A percentile compares a stretch with the other conserved stretches of the same genome.
Evolutionary conservation across 1,140 invertebrate genomes (phyloP).

Genomic region (Trichomalopsis sarcophagae): DNA sequence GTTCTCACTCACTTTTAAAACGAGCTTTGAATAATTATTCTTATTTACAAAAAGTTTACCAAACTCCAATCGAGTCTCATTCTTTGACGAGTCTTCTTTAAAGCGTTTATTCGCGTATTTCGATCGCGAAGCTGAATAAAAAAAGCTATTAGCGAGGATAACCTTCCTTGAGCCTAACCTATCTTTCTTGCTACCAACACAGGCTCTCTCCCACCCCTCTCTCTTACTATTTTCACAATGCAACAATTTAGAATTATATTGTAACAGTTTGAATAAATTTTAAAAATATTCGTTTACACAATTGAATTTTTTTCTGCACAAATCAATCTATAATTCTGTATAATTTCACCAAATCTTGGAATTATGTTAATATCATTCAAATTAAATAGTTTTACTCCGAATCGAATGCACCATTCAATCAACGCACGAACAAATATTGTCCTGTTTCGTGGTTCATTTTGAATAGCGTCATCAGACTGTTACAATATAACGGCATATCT

Average conservation of each 20-base stretch:
- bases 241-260: neutral
- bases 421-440: neutral
- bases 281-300: neutral
- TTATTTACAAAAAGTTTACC: slow-evolving; percentile 15
- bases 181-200: neutral
- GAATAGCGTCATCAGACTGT: neutral
- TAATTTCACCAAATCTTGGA: too few relatives aligned
- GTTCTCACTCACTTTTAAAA: slow-evolving; percentile 14
- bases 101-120: slow-evolving; percentile 33
- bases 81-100: slow-evolving; percentile 39
- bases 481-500: slow-evolving; percentile 23
- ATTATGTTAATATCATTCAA: too few relatives aligned
- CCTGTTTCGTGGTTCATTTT: neutral
- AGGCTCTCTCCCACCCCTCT: neutral
- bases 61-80: slow-evolving; percentile 33
- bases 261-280: too few relatives aligned
- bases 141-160: slow-evolving; percentile 48
- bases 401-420: neutral
- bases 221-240: neutral
- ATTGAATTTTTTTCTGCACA: neutral
- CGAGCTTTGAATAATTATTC: slow-evolving; percentile 27
- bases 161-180: slow-evolving; percentile 28
- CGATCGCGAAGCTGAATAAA: slow-evolving; percentile 33
- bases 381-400: neutral
- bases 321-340: neutral